These are phyloP conservation scores for Tenthredo distinguenda DNA, from an alignment of 2,888 invertebrate genomes.

Conservation along the genomic window DNA sequence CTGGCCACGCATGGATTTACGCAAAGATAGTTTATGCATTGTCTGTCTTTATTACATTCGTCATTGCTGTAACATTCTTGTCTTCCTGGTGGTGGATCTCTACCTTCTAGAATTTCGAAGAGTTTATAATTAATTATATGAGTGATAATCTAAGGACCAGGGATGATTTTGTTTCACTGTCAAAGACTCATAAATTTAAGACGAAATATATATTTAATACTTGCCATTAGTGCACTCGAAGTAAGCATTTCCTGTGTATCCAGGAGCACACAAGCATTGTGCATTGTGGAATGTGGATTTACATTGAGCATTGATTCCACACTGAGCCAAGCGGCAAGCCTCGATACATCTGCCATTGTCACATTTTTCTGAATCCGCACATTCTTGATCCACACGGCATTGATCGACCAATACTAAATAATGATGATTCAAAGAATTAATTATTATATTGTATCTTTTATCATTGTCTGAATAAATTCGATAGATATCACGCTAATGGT, in stretches of 20 bases:
- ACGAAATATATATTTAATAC: conserved; percentile 55
- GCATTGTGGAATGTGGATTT: conserved; percentile 87
- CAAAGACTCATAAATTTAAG: background rate
- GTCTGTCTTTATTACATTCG: conserved; percentile 88
- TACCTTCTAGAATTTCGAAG: conserved; percentile 64
- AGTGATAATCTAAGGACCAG: background rate
- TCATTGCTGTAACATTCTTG: conserved; percentile 88
- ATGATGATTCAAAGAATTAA: background rate
- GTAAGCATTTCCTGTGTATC: conserved; percentile 89
- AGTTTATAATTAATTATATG: background rate
- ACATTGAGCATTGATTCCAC: conserved; percentile 92
- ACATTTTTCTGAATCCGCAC: conserved; percentile 87
- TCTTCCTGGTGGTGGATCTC: conserved; percentile 66
- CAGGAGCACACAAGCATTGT: conserved; percentile 88
- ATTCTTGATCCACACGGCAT: conserved; percentile 88
- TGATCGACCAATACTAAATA: conserved; percentile 72
- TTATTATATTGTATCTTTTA: background rate
- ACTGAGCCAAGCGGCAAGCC: conserved; percentile 88
- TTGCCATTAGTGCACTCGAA: conserved; percentile 86
- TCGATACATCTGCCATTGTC: conserved; percentile 88
- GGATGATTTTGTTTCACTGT: background rate
- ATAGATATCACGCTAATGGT: background rate
- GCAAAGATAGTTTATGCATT: conserved; percentile 88
- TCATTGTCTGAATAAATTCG: background rate
- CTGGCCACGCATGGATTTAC: conserved; percentile 87